Evolutionary conservation across 2,888 invertebrate genomes (phyloP).

Genomic region (Melanostoma scalare): DNA sequence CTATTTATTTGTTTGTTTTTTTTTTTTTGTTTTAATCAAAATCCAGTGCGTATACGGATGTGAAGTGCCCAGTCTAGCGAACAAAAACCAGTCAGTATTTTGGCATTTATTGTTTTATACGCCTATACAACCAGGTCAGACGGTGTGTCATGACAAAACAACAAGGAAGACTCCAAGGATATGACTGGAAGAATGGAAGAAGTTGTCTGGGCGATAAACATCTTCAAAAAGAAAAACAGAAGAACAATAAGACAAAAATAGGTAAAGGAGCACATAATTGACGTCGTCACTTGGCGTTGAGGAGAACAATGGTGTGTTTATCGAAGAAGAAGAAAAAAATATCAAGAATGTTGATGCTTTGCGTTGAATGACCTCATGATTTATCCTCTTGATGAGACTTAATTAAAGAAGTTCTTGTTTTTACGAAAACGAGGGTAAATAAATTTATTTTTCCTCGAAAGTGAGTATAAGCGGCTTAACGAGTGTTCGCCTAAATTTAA

Average conservation of each 20-base stretch:
- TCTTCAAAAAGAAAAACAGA: conserved; percentile 13
- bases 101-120: neutral
- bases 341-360: too few relatives aligned
- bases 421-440: too few relatives aligned
- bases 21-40: too few relatives aligned
- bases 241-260: conserved; percentile 9
- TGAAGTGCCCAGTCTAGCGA: neutral
- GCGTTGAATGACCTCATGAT: too few relatives aligned
- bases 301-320: neutral
- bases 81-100: conserved; percentile 10
- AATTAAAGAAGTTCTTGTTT: too few relatives aligned
- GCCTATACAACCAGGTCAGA: neutral
- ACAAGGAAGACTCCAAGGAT: conserved; percentile 6
- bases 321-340: too few relatives aligned
- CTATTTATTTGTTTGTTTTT: too few relatives aligned
- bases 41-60: too few relatives aligned
- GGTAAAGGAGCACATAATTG: conserved; percentile 30
- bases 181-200: neutral
- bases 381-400: too few relatives aligned
- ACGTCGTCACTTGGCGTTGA: neutral
- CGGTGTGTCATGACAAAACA: conserved; percentile 14
- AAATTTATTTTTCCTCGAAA: too few relatives aligned
- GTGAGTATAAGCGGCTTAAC: too few relatives aligned
- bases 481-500: too few relatives aligned
- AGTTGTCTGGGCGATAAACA: conserved; percentile 22